Conservation (phyloP, 2,888 invertebrate genomes). For the Hirtodrosophila alboralis region DNA sequence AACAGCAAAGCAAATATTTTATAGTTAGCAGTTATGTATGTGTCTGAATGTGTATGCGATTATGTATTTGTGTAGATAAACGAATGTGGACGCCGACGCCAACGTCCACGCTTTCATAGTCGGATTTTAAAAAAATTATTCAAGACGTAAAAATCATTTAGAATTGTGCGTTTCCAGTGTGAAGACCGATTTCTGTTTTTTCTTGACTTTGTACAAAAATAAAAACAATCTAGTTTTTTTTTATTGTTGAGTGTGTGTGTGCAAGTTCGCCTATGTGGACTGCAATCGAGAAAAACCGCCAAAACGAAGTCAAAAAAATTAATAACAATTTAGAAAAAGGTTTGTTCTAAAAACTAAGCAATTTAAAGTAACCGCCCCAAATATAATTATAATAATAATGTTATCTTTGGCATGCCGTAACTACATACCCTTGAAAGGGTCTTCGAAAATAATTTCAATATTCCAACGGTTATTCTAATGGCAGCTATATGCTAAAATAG, state of each 20-base stretch:
- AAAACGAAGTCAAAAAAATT: neutral
- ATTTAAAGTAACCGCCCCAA: conserved; percentile 4
- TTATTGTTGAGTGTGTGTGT: conserved; percentile 15
- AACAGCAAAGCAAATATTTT: neutral
- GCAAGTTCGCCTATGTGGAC: neutral
- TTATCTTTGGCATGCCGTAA: too few species aligned
- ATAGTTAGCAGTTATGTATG: neutral
- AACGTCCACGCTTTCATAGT: conserved; percentile 14
- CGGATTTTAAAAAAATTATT: conserved; percentile 28
- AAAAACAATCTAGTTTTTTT: conserved; percentile 7
- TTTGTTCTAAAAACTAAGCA: conserved; percentile 26
- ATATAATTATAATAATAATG: too few species aligned
- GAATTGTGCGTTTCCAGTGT: conserved; percentile 83
- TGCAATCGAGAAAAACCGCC: neutral
- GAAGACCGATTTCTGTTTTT: conserved; percentile 79
- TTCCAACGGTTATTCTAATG: too few species aligned
- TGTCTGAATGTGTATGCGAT: neutral
- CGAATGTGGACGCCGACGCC: conserved; percentile 16
- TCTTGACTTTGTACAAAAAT: conserved; percentile 22
- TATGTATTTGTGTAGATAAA: conserved; percentile 14
- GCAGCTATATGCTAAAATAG: too few species aligned
- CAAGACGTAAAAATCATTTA: conserved; percentile 48
- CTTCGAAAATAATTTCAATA: conserved; percentile 12
- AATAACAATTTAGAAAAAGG: conserved; percentile 20
- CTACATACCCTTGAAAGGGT: too few species aligned